phyloP scores from a whole-genome alignment of 2,113 vertebrate genomes.

The Isurus oxyrinchus region DNA sequence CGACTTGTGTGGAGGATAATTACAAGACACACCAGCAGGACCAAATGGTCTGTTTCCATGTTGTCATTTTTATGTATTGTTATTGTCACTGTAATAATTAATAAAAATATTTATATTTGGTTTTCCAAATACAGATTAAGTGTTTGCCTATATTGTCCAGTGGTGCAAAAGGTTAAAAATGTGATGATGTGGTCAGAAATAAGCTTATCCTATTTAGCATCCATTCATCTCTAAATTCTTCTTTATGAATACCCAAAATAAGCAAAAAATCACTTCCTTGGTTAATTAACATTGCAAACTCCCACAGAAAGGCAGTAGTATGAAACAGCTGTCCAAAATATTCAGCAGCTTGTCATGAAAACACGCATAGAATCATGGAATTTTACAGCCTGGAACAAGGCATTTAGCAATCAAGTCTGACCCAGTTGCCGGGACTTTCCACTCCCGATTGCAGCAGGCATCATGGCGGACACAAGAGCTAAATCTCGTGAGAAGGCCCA shows the following conservation, averaged over 20 bases:
- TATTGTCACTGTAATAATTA: neutral
- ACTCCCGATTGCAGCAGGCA: no score
- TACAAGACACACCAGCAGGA: neutral
- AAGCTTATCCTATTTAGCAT: neutral
- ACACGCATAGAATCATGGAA: neutral
- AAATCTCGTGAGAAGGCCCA: no score
- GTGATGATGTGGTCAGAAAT: neutral
- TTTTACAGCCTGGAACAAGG: neutral
- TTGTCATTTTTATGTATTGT: neutral
- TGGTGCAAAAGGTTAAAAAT: neutral
- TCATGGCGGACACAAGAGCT: no score
- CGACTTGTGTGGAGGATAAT: neutral
- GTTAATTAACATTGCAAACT: constrained; percentile 39
- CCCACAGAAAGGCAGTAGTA: constrained; percentile 40
- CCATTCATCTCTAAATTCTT: neutral
- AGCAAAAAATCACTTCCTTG: constrained; percentile 30
- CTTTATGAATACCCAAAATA: neutral
- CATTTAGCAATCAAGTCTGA: neutral
- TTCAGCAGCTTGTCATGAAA: neutral
- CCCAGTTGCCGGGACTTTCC: no score
- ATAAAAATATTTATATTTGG: neutral
- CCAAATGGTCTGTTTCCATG: neutral
- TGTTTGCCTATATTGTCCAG: neutral
- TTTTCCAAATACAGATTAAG: neutral
- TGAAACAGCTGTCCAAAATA: constrained; percentile 32